Base-by-base conservation (phyloP, 2,797 vertebrate genomes). In the Sternarchorhynchus goeldii region DNA sequence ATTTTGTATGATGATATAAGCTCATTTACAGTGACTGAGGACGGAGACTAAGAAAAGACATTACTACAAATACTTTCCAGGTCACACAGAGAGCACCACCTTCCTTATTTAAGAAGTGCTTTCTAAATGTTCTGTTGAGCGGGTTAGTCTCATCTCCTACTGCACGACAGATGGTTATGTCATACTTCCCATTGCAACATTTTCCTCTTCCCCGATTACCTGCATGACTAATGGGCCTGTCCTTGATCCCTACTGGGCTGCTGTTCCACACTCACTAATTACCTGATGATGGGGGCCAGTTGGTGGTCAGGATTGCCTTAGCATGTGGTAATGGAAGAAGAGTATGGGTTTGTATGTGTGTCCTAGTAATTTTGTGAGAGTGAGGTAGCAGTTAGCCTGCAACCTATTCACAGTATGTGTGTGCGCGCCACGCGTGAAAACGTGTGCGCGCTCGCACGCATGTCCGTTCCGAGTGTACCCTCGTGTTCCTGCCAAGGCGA, bases 1-100 rank as follows among this genome's bases (percentile, higher is more conserved):
- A 73, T 32, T 70, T 63, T 63, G 70, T 60, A 71, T 39, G 69
- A 66, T 75, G 63, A 66, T 59, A 77, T 79, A 69, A 76, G 73
- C 76, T 78, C 73, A 79, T 64, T 64, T 64, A 10, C 39, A 67
- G 69, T 75, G 75, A 71, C 75, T 58, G 82, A 81, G 78, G 41
- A 60, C 57, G 29, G 71, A n/a, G 79, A 53, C 88, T 91, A 88
- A 89, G 86, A 90, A 90, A 90, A 91, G 84, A 86, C 81, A 90
- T 90, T 89, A 88, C 88, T 86, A 85, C 74, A 74, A 91, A 92
- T 92, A 89, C 85, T 91, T 92, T 91, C 91, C 91, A 91, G 85
- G 87, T 89, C 88, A 90, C 85, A 84, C 77, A 81, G 25, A 75
- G 81, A 53, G 77, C 57, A 31, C 55, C 31, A 73, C 78, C 76